Evolutionary conservation across 2,888 invertebrate genomes (phyloP), one percentile per base, ranked within the genome.

Genomic region (Acronicta alni): DNA sequence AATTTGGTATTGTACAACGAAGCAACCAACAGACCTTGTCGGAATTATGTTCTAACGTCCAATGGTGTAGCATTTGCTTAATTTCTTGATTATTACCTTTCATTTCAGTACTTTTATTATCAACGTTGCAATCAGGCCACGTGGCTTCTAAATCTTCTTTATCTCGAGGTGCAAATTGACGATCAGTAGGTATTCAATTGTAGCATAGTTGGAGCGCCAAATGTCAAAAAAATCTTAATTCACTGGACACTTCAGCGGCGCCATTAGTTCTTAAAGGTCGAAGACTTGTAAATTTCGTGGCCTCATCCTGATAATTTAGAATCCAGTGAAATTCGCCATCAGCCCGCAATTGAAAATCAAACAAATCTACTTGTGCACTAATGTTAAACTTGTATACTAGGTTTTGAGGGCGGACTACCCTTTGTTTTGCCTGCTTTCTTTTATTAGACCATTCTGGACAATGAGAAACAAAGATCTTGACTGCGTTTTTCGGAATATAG

Each of bases 401-500:
- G 14, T 37, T 20, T 3, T 47, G 23, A 2, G 35, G 26, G 44
- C 14, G 23, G 10, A 26, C 10, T n/a, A 16, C 12, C 15, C 1
- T 39, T 9, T 41, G 17, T 45, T 32, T 55, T 3, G 10, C 8
- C 0, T 23, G 16, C 18, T 23, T 15, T 42, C 32, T 15, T 14
- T 37, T 55, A 10, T 14, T 15, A 12, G 49, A 23, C 35, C 55
- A 55, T 16, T 16, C 35, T 30, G 43, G 20, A 17, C 56, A 56
- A 18, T 44, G 30, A 16, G 30, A 45, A 20, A 60, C 60, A 39
- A 35, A 60, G 8, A 66, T 46, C 15, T 49, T 49, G 14, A 66
- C 39, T 14, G 66, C 65, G 43, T 65, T 65, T 38, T 54, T 66
- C 9, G 65, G 66, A 32, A 66, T 66, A 38, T 54, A 57, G n/a